Evolutionary conservation across 2,888 invertebrate genomes (phyloP), one percentile per base, ranked within the genome.

Genomic region (Meiosimyza platycephala): DNA sequence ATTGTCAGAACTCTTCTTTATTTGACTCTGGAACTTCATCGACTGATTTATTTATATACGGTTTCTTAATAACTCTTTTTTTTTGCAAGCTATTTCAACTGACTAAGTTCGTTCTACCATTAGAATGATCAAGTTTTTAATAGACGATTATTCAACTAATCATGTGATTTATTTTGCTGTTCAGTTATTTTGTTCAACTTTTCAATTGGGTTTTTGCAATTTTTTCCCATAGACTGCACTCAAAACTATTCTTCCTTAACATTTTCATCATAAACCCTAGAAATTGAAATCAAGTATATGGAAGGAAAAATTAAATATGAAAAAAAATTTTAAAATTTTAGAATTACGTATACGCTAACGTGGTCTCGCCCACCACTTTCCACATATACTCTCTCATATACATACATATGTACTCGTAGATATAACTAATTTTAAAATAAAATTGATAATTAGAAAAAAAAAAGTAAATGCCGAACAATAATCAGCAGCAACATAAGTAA

Each of bases 311-410:
- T 74, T 64, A 71, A 64, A 74, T 74, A 69, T 72, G 62, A 59
- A 47, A 55, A n/a, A 57, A 9, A 7, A 40, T 54, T 64, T 6
- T 0, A 40, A 64, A 50, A 51, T 12, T 15, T 80, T 80, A 83
- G 82, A 81, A 82, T 80, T 78, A 80, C 82, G 82, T 82, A 80
- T 80, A 80, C 81, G 82, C 77, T 78, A 67, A 55, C 77, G 75
- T 72, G 74, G 75, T 76, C 77, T 67, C 72, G 64, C 71, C 71
- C 75, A 72, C 70, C 51, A 66, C 59, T 71, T 28, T 54, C n/a
- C 28, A 40, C 55, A 65, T 33, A 70, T 70, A 74, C 55, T 59
- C 68, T 62, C 48, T 65, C 71, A 50, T 6, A 55, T 47, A 59
- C 33, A 66, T 52, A 64, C 33, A 66, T 52, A 64, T 54, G 16